Base-by-base conservation (phyloP, 2,113 vertebrate genomes). In the Cygnus buccinator region DNA sequence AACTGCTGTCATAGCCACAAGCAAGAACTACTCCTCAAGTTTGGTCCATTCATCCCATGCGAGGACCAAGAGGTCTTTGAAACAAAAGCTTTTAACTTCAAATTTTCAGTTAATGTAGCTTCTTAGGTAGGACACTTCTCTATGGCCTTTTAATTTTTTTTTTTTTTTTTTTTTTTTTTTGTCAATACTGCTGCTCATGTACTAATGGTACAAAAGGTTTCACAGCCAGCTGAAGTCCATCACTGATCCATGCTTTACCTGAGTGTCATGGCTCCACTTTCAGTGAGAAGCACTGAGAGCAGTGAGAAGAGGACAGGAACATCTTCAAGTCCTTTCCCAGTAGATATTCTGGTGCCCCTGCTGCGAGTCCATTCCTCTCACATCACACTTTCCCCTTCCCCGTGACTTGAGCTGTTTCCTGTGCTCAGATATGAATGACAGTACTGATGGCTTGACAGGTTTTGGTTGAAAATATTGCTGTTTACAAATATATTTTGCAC, bases 211-310 rank as follows among this genome's bases (percentile, higher is more conserved):
- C 9, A 9, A 22, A 10, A 35, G 43, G 29, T 63, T 89, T 84
- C 31, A 20, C 0, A 0, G 31, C 8, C 52, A 26, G 37, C 39
- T 75, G 37, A 78, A 66, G 19, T 10, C 57, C 57, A 8, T 19
- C 57, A 46, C 66, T 29, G 57, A n/a, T 44, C 76, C 20, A 2
- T 10, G 46, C 41, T 72, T 87, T 43, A 43, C 41, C n/a, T 18
- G 3, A 50, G 46, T 14, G 25, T 39, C 57, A 46, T 39, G 57
- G 33, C 48, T 52, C 12, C 22, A 16, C 13, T 46, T 26, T 19
- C 6, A 57, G 33, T 0, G 33, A 50, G 41, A 80, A 50, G 8
- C 6, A 44, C 31, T 62, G 4, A 33, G 35, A 20, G 10, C 26
- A 8, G 37, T 18, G 57, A 19, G 68, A 35, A 76, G 23, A 18